These are phyloP conservation scores for Parus major DNA, from an alignment of 2,113 vertebrate species.

Conservation along the genomic window DNA sequence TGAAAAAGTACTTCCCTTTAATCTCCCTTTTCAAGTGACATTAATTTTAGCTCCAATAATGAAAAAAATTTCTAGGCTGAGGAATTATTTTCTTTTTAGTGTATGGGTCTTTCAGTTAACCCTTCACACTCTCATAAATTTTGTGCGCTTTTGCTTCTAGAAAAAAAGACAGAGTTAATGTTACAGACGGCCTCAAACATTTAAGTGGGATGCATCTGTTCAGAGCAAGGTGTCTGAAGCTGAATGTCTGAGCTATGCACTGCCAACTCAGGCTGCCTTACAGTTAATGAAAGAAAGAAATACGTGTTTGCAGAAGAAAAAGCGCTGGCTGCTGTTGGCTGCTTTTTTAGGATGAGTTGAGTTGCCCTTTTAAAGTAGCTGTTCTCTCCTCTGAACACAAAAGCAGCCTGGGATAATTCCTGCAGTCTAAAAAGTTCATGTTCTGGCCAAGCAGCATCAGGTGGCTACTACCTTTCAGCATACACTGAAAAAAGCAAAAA, in stretches of 20 bases:
- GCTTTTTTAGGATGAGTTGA: not conserved
- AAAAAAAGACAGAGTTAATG: not conserved
- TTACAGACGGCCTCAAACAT: not conserved
- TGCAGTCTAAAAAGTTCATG: not conserved
- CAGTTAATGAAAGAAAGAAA: not conserved
- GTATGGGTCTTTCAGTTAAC: not conserved
- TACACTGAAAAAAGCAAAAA: not conserved
- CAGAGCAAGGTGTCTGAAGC: not conserved
- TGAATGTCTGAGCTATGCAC: not conserved
- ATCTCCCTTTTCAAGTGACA: conserved; percentile 42
- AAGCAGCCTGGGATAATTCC: not conserved
- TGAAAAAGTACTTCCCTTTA: not conserved
- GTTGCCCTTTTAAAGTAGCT: not conserved
- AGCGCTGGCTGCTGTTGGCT: not conserved
- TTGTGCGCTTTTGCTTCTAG: not conserved
- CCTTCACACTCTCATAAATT: not conserved
- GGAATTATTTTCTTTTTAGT: conserved; percentile 2
- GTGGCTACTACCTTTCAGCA: not conserved
- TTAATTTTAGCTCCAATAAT: conserved; percentile 10
- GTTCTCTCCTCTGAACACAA: not conserved
- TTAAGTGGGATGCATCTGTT: not conserved
- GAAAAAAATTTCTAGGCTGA: not conserved
- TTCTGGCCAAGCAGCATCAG: not conserved
- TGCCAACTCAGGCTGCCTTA: not conserved
- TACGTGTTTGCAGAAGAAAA: not conserved